Conservation (phyloP, 1,140 invertebrate species). For the Anoplophora glabripennis region DNA sequence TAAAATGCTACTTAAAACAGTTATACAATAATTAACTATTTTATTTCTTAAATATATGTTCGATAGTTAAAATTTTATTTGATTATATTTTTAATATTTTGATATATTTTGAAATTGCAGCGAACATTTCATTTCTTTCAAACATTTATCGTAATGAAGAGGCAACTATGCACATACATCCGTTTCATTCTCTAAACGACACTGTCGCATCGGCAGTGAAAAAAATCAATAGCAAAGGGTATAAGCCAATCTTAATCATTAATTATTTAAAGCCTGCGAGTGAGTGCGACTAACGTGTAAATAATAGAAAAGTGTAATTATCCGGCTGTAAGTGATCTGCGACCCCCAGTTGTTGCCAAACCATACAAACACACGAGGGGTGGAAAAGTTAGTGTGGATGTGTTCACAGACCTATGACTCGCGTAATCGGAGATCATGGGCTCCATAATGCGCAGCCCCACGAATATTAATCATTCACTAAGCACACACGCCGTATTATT, state of each 20-base stretch:
- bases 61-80: too few species aligned
- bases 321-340: conserved; percentile 34
- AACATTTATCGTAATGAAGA: too few species aligned
- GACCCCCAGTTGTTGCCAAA: conserved; percentile 33
- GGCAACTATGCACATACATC: too few species aligned
- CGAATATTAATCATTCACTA: conserved; percentile 35
- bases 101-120: too few species aligned
- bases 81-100: too few species aligned
- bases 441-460: conserved; percentile 5
- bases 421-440: conserved; percentile 34
- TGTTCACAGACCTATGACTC: conserved; percentile 29
- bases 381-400: conserved; percentile 18
- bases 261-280: conserved; percentile 22
- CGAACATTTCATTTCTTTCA: too few species aligned
- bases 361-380: conserved; percentile 29
- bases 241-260: conserved; percentile 15
- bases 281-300: conserved; percentile 28
- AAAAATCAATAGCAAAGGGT: conserved; percentile 5
- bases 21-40: too few species aligned
- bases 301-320: conserved; percentile 40
- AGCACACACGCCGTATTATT: conserved; percentile 32
- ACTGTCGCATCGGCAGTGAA: too few species aligned
- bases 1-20: too few species aligned
- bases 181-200: too few species aligned
- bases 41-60: too few species aligned